phyloP scores from a whole-genome alignment of 1,140 invertebrate genomes.

The Schmidtea mediterranea region DNA sequence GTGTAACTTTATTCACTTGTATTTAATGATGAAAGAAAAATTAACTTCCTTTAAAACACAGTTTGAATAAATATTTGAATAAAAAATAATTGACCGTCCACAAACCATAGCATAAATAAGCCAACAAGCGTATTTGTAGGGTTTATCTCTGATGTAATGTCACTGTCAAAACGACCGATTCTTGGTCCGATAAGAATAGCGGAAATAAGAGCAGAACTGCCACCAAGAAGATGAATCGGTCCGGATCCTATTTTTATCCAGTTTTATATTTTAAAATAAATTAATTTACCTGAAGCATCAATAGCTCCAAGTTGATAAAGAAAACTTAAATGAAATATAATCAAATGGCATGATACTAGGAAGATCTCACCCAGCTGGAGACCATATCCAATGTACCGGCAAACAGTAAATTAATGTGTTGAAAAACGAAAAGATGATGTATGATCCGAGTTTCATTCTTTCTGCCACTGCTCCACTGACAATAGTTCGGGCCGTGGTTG shows the following conservation, averaged over 20 bases:
- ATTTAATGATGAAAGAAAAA: too few relatives aligned
- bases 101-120: conserved; percentile 64
- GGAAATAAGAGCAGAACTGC: conserved; percentile 46
- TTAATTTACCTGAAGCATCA: conserved; percentile 47
- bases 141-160: conserved; percentile 33
- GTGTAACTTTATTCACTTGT: too few relatives aligned
- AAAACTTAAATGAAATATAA: conserved; percentile 23
- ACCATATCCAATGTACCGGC: conserved; percentile 54
- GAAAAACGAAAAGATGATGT: conserved; percentile 45
- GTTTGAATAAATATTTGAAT: too few relatives aligned
- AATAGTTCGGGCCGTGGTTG: conserved; percentile 60
- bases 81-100: too few relatives aligned
- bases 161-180: conserved; percentile 45
- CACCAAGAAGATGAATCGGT: conserved; percentile 61
- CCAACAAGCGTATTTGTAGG: conserved; percentile 69
- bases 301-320: conserved; percentile 40
- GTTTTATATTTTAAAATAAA: neutral
- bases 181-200: conserved; percentile 63
- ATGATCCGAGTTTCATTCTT: conserved; percentile 3
- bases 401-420: conserved; percentile 65
- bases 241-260: conserved; percentile 38
- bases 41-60: too few relatives aligned
- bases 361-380: conserved; percentile 8
- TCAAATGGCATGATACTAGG: conserved; percentile 10
- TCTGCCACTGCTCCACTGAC: conserved; percentile 34